Conservation (phyloP, 1,140 invertebrate species). For the Metaphire vulgaris region DNA sequence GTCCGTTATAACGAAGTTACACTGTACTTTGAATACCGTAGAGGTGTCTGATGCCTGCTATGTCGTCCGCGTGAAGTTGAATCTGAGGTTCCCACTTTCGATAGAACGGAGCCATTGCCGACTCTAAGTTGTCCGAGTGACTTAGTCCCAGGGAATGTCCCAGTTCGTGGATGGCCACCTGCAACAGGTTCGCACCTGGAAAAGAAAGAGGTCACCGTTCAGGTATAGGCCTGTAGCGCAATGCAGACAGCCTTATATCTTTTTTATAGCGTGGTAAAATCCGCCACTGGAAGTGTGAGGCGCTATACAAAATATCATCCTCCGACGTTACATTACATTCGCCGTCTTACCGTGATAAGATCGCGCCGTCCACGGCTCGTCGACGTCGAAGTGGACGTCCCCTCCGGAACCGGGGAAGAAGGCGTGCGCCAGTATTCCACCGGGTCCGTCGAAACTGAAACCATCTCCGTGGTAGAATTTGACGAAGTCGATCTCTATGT, state of each 20-base stretch:
- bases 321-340: too few relatives aligned
- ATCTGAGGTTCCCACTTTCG: constrained; percentile 74
- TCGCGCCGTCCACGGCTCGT: constrained; percentile 41
- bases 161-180: constrained; percentile 43
- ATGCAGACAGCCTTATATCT: too few relatives aligned
- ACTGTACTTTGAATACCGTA: too few relatives aligned
- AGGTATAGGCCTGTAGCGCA: too few relatives aligned
- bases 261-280: too few relatives aligned
- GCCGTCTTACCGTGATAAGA: constrained; percentile 48
- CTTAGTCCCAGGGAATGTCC: constrained; percentile 71
- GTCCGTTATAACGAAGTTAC: too few relatives aligned
- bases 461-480: constrained; percentile 6
- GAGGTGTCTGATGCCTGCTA: constrained; percentile 64
- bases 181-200: constrained; percentile 32
- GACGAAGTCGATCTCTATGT: neutral
- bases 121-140: constrained; percentile 75
- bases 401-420: constrained; percentile 63
- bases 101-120: constrained; percentile 93
- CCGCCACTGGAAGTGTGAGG: too few relatives aligned
- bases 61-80: constrained; percentile 78
- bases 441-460: constrained; percentile 6
- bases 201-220: neutral
- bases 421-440: constrained; percentile 15
- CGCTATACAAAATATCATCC: too few relatives aligned
- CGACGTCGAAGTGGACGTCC: constrained; percentile 58